These are phyloP conservation scores for Oreochromis niloticus DNA, from an alignment of 2,113 vertebrate genomes.

Conservation along the genomic window DNA sequence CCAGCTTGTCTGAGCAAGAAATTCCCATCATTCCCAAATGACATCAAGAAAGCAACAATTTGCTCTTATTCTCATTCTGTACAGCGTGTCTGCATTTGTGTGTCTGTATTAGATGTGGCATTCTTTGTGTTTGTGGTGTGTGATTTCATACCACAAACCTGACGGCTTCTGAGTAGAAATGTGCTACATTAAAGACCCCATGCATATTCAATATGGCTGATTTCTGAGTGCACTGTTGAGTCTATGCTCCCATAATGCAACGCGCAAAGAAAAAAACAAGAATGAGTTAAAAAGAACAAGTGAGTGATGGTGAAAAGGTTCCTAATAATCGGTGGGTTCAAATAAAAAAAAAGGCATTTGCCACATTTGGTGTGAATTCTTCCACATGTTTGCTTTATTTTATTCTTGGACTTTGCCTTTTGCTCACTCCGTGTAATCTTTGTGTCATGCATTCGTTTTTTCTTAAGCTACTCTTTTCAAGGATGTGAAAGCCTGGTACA, in stretches of 20 bases:
- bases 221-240: background rate
- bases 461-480: background rate
- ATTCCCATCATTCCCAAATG: slow-evolving; percentile 41
- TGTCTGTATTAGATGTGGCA: background rate
- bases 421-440: background rate
- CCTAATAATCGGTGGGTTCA: background rate
- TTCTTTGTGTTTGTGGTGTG: background rate
- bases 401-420: background rate
- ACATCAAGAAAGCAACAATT: slow-evolving; percentile 19
- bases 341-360: background rate
- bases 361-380: background rate
- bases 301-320: background rate
- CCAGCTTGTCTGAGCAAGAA: slow-evolving; percentile 7
- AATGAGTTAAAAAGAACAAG: background rate
- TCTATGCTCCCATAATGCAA: background rate
- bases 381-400: background rate
- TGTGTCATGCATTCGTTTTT: background rate
- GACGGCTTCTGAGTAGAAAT: background rate
- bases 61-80: background rate
- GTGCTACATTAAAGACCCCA: background rate
- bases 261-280: background rate
- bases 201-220: background rate
- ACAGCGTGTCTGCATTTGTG: background rate
- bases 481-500: background rate
- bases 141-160: background rate